A percentile compares a stretch with the other conserved stretches of the same genome.
phyloP scores from a whole-genome alignment of 64 coral and sea anemone species.

The Hydrozoanthus tunicans region DNA sequence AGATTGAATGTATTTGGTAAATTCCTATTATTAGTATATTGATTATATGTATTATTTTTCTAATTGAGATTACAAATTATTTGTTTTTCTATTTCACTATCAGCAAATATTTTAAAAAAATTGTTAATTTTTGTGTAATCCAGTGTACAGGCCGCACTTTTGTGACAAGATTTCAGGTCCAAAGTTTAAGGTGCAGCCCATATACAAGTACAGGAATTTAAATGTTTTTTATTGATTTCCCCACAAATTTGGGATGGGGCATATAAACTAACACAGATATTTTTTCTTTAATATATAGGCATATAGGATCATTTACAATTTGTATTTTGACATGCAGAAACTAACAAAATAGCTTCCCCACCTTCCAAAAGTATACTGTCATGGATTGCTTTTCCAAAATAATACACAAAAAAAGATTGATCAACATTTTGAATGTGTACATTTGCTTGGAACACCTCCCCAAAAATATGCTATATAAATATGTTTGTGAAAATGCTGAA shows the following conservation, averaged over 20 bases:
- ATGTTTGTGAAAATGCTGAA: conserved; percentile 32
- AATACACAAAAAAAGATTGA: conserved; percentile 12
- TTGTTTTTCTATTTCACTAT: conserved; percentile 1
- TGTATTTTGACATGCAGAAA: conserved; percentile 28
- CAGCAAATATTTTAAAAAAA: conserved; percentile 19
- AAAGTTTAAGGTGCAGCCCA: conserved; percentile 19
- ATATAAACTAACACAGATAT: conserved; percentile 30
- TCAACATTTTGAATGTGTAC: conserved; percentile 27
- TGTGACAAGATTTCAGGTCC: conserved; percentile 22
- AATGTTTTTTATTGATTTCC: conserved; percentile 10
- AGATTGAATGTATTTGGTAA: conserved; percentile 31
- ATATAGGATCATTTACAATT: conserved; percentile 24
- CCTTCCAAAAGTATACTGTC: conserved; percentile 24
- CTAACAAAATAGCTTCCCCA: conserved; percentile 18
- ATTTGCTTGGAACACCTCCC: conserved; percentile 30
- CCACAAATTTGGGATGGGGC: conserved; percentile 15
- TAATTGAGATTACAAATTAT: conserved; percentile 41
- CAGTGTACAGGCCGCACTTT: background rate
- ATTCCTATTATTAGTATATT: conserved; percentile 33
- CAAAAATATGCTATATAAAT: conserved; percentile 29
- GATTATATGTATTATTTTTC: conserved; percentile 29
- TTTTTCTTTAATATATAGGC: conserved; percentile 7
- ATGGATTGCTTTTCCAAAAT: conserved; percentile 31
- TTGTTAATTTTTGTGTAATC: conserved; percentile 11
- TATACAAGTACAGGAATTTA: conserved; percentile 34